Evolutionary conservation across 2,113 vertebrate genomes (phyloP).

Genomic region (Martes martes): DNA sequence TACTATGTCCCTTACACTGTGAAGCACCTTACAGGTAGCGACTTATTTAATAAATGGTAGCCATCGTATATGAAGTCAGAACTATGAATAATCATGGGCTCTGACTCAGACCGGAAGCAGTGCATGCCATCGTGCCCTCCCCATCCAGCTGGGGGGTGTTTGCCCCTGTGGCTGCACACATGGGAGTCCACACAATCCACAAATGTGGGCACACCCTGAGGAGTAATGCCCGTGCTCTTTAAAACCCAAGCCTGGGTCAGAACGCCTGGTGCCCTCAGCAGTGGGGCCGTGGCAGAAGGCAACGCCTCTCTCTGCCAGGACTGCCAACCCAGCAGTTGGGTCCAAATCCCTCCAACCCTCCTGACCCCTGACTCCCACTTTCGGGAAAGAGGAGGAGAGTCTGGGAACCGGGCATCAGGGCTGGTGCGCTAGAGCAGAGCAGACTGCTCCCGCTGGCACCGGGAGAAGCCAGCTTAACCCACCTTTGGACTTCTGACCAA

Average conservation of each 20-base stretch:
- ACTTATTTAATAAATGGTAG: neutral
- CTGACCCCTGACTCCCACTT: neutral
- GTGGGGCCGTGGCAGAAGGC: neutral
- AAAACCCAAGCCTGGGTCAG: neutral
- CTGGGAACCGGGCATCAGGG: neutral
- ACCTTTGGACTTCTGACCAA: neutral
- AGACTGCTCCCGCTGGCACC: neutral
- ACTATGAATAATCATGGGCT: neutral
- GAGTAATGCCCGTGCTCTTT: neutral
- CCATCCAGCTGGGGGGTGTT: neutral
- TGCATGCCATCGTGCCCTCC: neutral
- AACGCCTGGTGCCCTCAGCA: neutral
- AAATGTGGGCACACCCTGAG: neutral
- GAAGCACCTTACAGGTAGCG: neutral
- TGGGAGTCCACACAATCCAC: neutral
- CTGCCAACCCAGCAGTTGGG: rapidly evolving
- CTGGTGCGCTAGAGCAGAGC: neutral
- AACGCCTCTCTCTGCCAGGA: neutral
- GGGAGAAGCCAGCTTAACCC: neutral
- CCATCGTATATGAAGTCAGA: neutral
- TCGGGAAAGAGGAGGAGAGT: neutral
- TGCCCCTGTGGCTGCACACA: neutral
- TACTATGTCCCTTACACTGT: neutral
- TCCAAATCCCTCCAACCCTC: neutral
- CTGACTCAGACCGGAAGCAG: neutral